Conservation (phyloP, 2,888 invertebrate genomes). For the Neria commutata region DNA sequence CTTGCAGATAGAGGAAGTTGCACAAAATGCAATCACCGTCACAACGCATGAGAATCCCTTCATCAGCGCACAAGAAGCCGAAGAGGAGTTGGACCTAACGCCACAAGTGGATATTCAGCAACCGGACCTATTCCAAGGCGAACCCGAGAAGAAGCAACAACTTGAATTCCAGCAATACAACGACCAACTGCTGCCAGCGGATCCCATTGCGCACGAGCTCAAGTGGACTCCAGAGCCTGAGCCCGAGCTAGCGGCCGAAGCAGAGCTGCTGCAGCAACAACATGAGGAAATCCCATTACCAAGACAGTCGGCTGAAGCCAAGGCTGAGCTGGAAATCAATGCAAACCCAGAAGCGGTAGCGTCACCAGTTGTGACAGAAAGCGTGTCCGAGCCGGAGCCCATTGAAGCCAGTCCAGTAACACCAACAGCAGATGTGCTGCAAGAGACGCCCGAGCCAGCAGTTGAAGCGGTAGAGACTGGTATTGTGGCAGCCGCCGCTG, state of each 20-base stretch:
- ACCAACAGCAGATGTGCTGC: too few species aligned
- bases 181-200: conserved; percentile 11
- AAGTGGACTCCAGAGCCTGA: conserved; percentile 9
- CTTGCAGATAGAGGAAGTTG: conserved; percentile 47
- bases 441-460: background rate
- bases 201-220: conserved; percentile 9
- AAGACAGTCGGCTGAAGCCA: background rate
- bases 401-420: too few species aligned
- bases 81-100: background rate
- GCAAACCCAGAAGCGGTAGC: conserved; percentile 17
- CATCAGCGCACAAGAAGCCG: conserved; percentile 15
- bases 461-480: too few species aligned
- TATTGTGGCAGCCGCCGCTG: conserved; percentile 10
- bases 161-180: conserved; percentile 16
- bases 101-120: background rate
- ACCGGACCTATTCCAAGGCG: conserved; percentile 33
- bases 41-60: conserved; percentile 27
- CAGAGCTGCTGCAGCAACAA: conserved; percentile 11
- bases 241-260: background rate
- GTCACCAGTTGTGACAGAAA: background rate
- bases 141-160: background rate
- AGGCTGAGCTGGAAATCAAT: background rate
- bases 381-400: background rate
- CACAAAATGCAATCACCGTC: conserved; percentile 40
- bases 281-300: conserved; percentile 29